Evolutionary conservation across 37 sponge, comb jelly and placozoan species (phyloP), one percentile per base, ranked within the genome.

Genomic region (Eunapius fragilis): DNA sequence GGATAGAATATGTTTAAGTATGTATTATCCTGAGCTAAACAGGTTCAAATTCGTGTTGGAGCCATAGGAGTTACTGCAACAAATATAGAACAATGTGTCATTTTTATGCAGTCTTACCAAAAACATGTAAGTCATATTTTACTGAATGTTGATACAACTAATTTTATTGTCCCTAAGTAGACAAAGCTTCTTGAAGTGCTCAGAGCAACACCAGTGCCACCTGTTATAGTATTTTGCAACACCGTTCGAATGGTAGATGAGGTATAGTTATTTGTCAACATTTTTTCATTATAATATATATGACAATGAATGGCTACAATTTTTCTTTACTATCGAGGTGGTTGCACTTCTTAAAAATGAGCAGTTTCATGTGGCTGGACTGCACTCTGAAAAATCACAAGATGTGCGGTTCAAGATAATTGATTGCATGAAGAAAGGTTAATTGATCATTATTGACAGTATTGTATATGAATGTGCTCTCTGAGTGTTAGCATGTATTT

Each of bases 351-450:
- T 87, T 35, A n/a, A 32, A 12, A 38, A 27, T 22, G 88, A 87
- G 83, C 88, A 87, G 77, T 87, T 87, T 37, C 88, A 87, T 49
- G 88, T 82, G 25, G 88, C 88, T 0, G 83, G 75, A 68, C 77
- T 87, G 2, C 88, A 87, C 83, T 81, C 88, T 47, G 88, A 87
- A 31, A 81, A 38, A 37, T 13, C 34, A 4, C 88, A 82, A 45
- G 33, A 30, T 13, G 38, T 71, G 31, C 36, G 88, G 45, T 82
- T 82, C 33, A 22, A 67, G 37, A 85, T 74, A 12, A 82, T 87
- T 25, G 41, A 45, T 14, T 75, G 75, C 19, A 36, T 87, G 49
- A 82, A 27, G 71, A 82, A 76, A 22, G 88, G 88, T 82, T 33
- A 12, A 69, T 5, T 25, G 11, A 25, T 5, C 70, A n/a, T n/a